These are phyloP conservation scores for Drosophila diplacantha DNA, from an alignment of 2,888 invertebrate species.

Conservation along the genomic window DNA sequence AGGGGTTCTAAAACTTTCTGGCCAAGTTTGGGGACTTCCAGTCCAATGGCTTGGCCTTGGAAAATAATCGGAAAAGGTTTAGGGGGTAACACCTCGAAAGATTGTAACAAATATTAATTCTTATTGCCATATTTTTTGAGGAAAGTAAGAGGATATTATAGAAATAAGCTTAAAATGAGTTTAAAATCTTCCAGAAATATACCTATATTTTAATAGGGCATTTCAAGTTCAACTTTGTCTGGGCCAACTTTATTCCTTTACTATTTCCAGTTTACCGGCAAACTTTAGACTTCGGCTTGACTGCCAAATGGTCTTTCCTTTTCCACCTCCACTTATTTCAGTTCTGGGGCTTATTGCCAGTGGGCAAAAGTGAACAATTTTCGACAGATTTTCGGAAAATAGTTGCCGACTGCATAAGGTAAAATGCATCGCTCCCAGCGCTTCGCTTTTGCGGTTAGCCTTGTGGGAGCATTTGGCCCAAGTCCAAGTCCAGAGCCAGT, in stretches of 20 bases:
- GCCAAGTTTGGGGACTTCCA: background rate
- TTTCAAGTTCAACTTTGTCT: background rate
- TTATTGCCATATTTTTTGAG: background rate
- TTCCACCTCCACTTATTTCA: conserved; percentile 57
- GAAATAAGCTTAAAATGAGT: background rate
- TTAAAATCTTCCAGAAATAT: background rate
- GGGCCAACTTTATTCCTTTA: conserved; percentile 6
- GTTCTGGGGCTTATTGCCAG: conserved; percentile 65
- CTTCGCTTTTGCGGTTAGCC: conserved; percentile 51
- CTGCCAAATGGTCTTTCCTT: conserved; percentile 54
- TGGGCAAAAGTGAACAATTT: conserved; percentile 51
- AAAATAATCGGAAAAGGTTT: background rate
- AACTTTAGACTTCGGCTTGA: conserved; percentile 40
- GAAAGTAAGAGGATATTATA: background rate
- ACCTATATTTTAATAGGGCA: conserved; percentile 6
- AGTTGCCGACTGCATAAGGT: conserved; percentile 53
- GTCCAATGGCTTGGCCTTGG: background rate
- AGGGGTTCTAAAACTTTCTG: conserved; percentile 9
- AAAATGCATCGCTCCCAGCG: conserved; percentile 51
- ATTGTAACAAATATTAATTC: background rate
- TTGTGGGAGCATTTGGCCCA: conserved; percentile 39
- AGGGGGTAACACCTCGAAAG: too few species aligned
- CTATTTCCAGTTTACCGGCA: conserved; percentile 22
- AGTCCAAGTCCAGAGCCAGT: conserved; percentile 28
- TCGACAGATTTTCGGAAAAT: conserved; percentile 64